phyloP scores from a whole-genome alignment of 2,113 vertebrate genomes.

The Cephalophus harveyi region DNA sequence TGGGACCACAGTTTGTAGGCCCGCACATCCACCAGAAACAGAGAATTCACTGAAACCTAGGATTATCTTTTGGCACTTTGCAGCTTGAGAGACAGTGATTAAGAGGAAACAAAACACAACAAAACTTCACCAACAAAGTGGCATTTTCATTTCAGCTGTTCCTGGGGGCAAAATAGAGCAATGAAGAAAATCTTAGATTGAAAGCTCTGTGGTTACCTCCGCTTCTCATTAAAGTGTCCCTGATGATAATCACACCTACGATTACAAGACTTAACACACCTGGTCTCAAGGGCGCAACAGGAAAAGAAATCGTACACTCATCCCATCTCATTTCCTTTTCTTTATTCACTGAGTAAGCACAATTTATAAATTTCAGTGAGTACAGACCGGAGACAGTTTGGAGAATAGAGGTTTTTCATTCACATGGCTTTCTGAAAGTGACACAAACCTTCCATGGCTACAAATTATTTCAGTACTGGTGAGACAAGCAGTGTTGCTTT shows the following conservation, averaged over 20 bases:
- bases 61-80: constrained; percentile 16
- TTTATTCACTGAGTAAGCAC: constrained; percentile 47
- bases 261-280: constrained; percentile 63
- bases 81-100: constrained; percentile 33
- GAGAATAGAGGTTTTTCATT: background rate
- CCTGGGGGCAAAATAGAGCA: constrained; percentile 48
- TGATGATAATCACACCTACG: constrained; percentile 55
- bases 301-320: background rate
- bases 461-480: constrained; percentile 24
- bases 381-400: background rate
- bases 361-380: background rate
- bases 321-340: background rate
- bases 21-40: background rate
- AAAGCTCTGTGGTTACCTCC: constrained; percentile 54
- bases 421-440: constrained; percentile 1
- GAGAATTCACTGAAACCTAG: constrained; percentile 25
- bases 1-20: background rate
- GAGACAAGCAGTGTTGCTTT: constrained; percentile 19
- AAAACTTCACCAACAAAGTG: constrained; percentile 45
- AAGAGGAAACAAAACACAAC: background rate
- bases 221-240: constrained; percentile 24
- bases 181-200: constrained; percentile 44
- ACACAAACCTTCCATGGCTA: background rate
- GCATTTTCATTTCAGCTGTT: constrained; percentile 64
- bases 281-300: constrained; percentile 29